Evolutionary conservation across 2,113 vertebrate genomes (phyloP), one percentile per base, ranked within the genome.

Genomic region (Apteryx owenii): DNA sequence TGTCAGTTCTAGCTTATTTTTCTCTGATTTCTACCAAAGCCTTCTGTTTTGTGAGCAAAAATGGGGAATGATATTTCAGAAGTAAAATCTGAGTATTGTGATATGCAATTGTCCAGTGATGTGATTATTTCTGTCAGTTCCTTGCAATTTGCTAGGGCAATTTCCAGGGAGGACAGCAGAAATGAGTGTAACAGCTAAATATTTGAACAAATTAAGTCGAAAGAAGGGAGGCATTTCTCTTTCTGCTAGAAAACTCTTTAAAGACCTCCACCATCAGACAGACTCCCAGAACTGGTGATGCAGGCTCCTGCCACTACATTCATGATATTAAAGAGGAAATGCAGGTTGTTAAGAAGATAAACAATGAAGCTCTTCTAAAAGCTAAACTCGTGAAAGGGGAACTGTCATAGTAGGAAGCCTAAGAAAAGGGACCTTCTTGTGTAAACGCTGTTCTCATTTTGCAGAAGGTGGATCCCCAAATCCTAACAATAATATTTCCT

Each of bases 291-390:
- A 64, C n/a, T 66, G 20, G 38, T 14, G 2, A 92, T 76, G 29
- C 33, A 61, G 85, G 25, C 60, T 95, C 79, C 93, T 95, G 85
- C 92, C 91, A 82, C 51, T 93, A 85, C 61, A 71, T 91, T 93
- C 72, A 87, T 48, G 77, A 85, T 38, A 80, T 86, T 88, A 70
- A 90, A 75, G 85, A 50, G 64, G 42, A 92, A 89, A 89, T 36
- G 42, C 38, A 72, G 64, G 78, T 77, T 93, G 18, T 77, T 89
- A 76, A 53, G 68, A 86, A 78, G 61, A 88, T 17, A 90, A 88
- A 95, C 80, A 96, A 85, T 85, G 31, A 89, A 88, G 54, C 17
- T 81, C 29, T 90, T 91, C 66, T 3, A 12, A 88, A 73, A 83
- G 28, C 50, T 88, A 56, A 87, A 85, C 9, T 20, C 33, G 46